Base-by-base conservation (phyloP, 2,113 vertebrate genomes). In the Aplodontia rufa region DNA sequence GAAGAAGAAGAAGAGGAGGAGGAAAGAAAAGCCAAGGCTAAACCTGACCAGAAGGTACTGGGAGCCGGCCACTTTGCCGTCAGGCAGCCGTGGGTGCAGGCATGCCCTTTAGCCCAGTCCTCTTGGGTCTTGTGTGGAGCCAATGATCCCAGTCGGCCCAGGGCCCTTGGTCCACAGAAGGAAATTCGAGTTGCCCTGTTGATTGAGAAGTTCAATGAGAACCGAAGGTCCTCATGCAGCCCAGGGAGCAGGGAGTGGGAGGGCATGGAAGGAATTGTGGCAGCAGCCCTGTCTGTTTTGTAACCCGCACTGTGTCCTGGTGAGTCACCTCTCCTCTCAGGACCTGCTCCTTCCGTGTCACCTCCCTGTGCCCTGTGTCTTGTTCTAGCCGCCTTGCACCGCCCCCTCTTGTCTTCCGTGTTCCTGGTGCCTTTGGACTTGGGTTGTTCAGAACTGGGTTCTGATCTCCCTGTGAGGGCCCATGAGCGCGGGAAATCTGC, bases 191-290 rank as follows among this genome's bases (percentile, higher is more conserved):
- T 8, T 24, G 12, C 76, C 37, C 42, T 45, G 64, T 17, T 91
- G 62, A 47, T 45, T 40, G 64, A 81, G 55, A 88, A 66, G 90
- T 81, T 81, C 37, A 28, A 14, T 3, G 28, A 72, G 95, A 94
- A 97, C 91, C 97, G 62, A 82, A 86, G 91, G 97, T 97, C 35
- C 93, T 79, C 37, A 8, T 7, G 55, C 47, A 75, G 47, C 30
- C n/a, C 66, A 24, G 51, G 37, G 92, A 75, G 55, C 62, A 89
- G 89, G 93, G 96, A 91, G 88, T 37, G 89, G 91, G 96, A 75
- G 68, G 94, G 30, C 49, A 58, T 28, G 86, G 40, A 45, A 90
- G 89, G 86, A 51, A 80, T 26, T 47, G 79, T 95, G 91, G 87
- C 93, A 81, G 12, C 5, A 26, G 83, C 55, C 17, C 0, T 30